Base-by-base conservation (phyloP, 2,797 vertebrate genomes). In the Trichosurus vulpecula region DNA sequence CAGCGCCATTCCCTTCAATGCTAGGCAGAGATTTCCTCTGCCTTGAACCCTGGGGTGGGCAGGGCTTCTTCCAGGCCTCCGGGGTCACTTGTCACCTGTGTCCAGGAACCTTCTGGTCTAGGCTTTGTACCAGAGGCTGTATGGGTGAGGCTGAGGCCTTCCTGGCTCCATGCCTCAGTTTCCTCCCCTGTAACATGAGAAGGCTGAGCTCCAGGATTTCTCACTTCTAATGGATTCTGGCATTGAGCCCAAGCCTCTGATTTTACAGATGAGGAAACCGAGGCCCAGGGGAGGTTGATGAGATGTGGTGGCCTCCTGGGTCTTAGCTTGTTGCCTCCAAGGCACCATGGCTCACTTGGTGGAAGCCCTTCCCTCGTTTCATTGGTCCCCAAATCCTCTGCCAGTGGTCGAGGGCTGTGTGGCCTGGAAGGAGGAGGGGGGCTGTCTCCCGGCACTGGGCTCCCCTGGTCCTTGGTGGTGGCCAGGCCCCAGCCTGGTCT, bases 381-480 rank as follows among this genome's bases (percentile, higher is more conserved):
- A 22, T 6, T 74, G 66, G n/a, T 19, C 0, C n/a, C n/a, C 19
- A 22, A 25, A 9, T 41, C 6, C 66, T 41, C 66, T 22, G n/a
- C 66, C 16, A 2, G 66, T 74, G n/a, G n/a, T 41, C 6, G 41
- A 14, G 16, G 35, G n/a, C 4, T 9, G 61, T 41, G 16, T 6
- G 5, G 61, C 61, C 61, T 74, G 61, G 35, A 29, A 74, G 61
- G 61, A 41, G n/a, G n/a, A 74, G 66, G 16, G 58, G 31, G 6
- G 2, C n/a, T 12, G 0, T n/a, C 14, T 41, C n/a, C n/a, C 2
- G 6, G 3, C 16, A 8, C n/a, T 74, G n/a, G n/a, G 0, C n/a
- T 74, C 16, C 35, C 66, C 66, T 74, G 66, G 35, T 41, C 66
- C 66, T 41, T 41, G 66, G 66, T 19, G 10, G 61, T 35, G n/a